phyloP scores from a whole-genome alignment of 1,140 invertebrate species.

The Lordiphosa collinella region DNA sequence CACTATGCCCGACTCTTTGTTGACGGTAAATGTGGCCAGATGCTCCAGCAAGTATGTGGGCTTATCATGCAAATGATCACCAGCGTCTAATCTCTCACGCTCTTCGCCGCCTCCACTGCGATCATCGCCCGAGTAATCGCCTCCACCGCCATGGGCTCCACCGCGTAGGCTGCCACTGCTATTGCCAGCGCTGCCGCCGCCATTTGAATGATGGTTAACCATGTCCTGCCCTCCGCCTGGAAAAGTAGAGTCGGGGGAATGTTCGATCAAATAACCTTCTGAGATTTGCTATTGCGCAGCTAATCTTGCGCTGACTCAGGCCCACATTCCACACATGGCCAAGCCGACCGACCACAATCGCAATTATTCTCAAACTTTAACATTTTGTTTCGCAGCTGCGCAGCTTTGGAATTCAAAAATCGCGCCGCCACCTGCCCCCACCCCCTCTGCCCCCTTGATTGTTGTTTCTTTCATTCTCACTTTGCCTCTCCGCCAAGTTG shows the following conservation, averaged over 20 bases:
- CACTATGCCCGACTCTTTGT: constrained; percentile 91
- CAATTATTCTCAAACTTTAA: constrained; percentile 75
- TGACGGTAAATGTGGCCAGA: constrained; percentile 97
- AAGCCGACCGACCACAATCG: constrained; percentile 25
- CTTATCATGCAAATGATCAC: constrained; percentile 81
- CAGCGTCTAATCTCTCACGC: constrained; percentile 57
- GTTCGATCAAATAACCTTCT: constrained; percentile 8
- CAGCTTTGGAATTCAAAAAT: constrained; percentile 71
- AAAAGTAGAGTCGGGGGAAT: constrained; percentile 18
- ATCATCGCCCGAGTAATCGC: constrained; percentile 74
- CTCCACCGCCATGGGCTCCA: constrained; percentile 52
- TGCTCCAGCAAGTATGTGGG: constrained; percentile 96
- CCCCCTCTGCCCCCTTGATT: background rate
- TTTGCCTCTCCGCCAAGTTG: constrained; percentile 11
- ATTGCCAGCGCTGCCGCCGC: constrained; percentile 61
- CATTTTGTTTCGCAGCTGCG: constrained; percentile 60
- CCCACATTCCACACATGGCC: constrained; percentile 36
- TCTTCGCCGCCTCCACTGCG: constrained; percentile 70
- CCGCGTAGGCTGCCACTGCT: constrained; percentile 50
- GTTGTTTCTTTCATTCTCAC: constrained; percentile 1
- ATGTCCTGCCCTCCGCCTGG: constrained; percentile 15
- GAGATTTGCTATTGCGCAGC: constrained; percentile 53
- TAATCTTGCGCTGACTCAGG: constrained; percentile 24
- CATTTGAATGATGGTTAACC: constrained; percentile 69
- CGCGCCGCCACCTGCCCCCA: constrained; percentile 26